Evolutionary conservation across 2,113 vertebrate genomes (phyloP), one percentile per base, ranked within the genome.

Genomic region (Lampris incognitus): DNA sequence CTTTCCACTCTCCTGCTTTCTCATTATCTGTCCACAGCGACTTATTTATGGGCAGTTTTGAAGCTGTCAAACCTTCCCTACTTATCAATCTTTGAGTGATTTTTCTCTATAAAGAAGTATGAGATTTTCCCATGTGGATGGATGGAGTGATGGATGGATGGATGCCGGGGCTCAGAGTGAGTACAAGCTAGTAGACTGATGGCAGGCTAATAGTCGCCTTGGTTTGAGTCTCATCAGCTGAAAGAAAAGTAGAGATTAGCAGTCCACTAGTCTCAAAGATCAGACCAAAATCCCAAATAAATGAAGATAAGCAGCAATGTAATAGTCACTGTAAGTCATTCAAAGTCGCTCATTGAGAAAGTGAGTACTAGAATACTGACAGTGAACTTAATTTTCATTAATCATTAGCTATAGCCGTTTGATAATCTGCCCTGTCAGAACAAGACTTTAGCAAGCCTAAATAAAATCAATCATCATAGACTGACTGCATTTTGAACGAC

Each of bases 51-150:
- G 79, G 46, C 9, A 52, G 63, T 68, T 77, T 65, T 42, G 52
- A 49, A 67, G 76, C 76, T 50, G 64, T 66, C 62, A 72, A 54
- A 59, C 40, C 69, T 72, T 41, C 9, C 36, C 9, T 51, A 42
- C 75, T 51, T 69, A 70, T 72, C 9, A 41, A 37, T 24, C 40
- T 38, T 57, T 77, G 60, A 74, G 46, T 65, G 71, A 86, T 61
- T 81, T 68, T 55, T 86, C 84, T 81, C 68, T 69, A 78, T 81
- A 81, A 66, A 87, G 79, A 88, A 67, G 63, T 80, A 81, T 24
- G 78, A 76, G 80, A 88, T 84, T 87, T 86, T 78, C 74, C 60
- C 52, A 65, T 66, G 84, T 83, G 86, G 72, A 88, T 71, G 72
- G 78, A 58, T 9, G 10, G 64, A 24, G 24, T 24, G 24, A 24